phyloP scores from a whole-genome alignment of 2,113 vertebrate genomes.

The Stictonetta naevosa region DNA sequence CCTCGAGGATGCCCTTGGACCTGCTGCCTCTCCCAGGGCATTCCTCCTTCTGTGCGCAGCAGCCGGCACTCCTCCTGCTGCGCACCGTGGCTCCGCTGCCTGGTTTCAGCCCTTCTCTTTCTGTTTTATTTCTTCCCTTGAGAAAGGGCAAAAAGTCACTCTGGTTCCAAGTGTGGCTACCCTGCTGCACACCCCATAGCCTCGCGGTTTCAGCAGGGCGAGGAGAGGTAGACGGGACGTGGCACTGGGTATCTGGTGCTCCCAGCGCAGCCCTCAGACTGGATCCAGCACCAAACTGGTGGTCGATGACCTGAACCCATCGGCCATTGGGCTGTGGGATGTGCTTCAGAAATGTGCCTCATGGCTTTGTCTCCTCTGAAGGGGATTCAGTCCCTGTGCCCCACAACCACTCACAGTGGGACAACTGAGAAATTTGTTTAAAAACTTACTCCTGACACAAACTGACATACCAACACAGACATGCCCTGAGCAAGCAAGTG shows the following conservation, averaged over 20 bases:
- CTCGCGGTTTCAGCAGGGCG: too few relatives aligned
- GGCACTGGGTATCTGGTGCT: background rate
- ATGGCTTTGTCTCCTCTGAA: background rate
- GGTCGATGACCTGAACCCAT: background rate
- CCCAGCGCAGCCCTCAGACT: accelerated
- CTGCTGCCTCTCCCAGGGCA: background rate
- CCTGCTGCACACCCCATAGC: background rate
- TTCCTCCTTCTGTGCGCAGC: too few relatives aligned
- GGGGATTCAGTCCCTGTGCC: background rate
- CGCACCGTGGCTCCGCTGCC: too few relatives aligned
- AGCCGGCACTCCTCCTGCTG: too few relatives aligned
- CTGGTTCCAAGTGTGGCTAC: background rate
- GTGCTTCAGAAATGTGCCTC: background rate
- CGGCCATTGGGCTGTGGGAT: accelerated
- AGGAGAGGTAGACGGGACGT: background rate
- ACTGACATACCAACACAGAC: accelerated
- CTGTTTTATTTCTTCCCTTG: background rate
- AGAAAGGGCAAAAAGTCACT: background rate
- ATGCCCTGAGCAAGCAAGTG: background rate
- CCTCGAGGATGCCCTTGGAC: background rate
- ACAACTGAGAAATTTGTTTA: background rate
- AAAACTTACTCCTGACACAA: accelerated
- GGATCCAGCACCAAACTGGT: background rate
- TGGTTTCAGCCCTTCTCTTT: background rate
- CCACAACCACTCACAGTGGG: background rate